These are phyloP conservation scores for Diaprepes abbreviatus DNA, from an alignment of 2,888 invertebrate genomes.

Conservation along the genomic window DNA sequence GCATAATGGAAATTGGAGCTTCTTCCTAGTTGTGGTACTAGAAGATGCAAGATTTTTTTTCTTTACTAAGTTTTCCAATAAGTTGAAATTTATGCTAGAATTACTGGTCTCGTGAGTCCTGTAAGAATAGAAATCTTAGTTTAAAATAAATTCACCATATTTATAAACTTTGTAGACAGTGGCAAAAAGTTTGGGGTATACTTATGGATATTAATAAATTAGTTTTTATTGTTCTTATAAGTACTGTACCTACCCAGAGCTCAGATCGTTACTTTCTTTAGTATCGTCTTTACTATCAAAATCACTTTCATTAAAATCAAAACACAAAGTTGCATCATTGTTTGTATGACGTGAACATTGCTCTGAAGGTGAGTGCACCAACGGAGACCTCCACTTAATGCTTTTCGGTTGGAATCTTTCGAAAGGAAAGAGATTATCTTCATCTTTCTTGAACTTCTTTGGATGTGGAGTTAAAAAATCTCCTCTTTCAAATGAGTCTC, in stretches of 20 bases:
- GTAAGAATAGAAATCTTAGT: too few species aligned
- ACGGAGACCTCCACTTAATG: slow-evolving; percentile 63
- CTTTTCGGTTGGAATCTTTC: slow-evolving; percentile 48
- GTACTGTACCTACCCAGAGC: neutral
- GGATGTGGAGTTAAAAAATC: neutral
- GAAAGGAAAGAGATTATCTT: neutral
- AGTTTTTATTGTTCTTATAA: neutral
- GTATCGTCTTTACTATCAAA: slow-evolving; percentile 1
- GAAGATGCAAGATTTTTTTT: neutral
- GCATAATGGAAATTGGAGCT: slow-evolving; percentile 31
- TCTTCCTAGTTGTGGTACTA: neutral
- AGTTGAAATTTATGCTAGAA: slow-evolving; percentile 13
- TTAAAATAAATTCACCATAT: too few species aligned
- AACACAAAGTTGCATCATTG: neutral
- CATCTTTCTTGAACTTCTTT: slow-evolving; percentile 6
- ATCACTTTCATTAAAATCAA: neutral
- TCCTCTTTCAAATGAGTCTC: neutral
- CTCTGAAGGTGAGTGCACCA: slow-evolving; percentile 58
- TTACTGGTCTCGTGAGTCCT: slow-evolving; percentile 19
- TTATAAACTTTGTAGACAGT: too few species aligned
- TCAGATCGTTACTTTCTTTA: slow-evolving; percentile 6
- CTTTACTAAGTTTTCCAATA: neutral
- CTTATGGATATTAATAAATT: too few species aligned
- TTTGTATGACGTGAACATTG: slow-evolving; percentile 58
- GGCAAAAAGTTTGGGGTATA: too few species aligned